These are phyloP conservation scores for Calliopsis andreniformis DNA, from an alignment of 1,140 invertebrate genomes.

Conservation along the genomic window DNA sequence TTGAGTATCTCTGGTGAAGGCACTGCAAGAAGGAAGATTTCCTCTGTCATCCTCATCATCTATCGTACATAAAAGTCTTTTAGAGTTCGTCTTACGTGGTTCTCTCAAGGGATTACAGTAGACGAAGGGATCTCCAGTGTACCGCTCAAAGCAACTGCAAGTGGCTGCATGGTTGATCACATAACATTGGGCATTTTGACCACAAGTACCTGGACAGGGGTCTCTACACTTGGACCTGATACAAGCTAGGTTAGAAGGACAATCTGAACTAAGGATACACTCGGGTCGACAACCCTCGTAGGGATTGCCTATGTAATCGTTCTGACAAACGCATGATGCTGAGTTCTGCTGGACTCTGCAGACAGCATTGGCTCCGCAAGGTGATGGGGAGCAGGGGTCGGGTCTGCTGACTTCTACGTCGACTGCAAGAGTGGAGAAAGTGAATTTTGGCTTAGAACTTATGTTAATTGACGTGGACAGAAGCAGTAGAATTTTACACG, in stretches of 20 bases:
- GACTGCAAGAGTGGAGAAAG: constrained; percentile 47
- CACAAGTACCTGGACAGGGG: constrained; percentile 87
- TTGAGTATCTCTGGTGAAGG: constrained; percentile 69
- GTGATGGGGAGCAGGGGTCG: constrained; percentile 89
- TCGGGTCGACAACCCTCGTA: constrained; percentile 89
- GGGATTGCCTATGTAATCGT: constrained; percentile 86
- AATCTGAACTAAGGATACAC: constrained; percentile 87
- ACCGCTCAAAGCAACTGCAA: constrained; percentile 83
- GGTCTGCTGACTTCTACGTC: constrained; percentile 69
- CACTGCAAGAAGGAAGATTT: constrained; percentile 11
- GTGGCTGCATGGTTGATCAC: constrained; percentile 85
- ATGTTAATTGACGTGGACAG: too few relatives aligned
- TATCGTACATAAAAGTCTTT: background rate
- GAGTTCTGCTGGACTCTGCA: constrained; percentile 75
- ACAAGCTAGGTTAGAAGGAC: constrained; percentile 84
- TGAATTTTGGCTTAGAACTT: constrained; percentile 70
- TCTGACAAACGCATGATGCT: constrained; percentile 84
- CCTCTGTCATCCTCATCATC: background rate
- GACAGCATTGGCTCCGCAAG: constrained; percentile 86
- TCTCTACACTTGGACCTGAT: constrained; percentile 87
- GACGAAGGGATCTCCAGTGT: constrained; percentile 86
- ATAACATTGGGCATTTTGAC: constrained; percentile 83
- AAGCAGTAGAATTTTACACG: too few relatives aligned
- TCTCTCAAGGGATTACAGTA: constrained; percentile 67
- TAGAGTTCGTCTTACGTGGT: constrained; percentile 67